These are phyloP conservation scores for Pagetopsis macropterus DNA, from an alignment of 2,797 vertebrate species.

Conservation along the genomic window DNA sequence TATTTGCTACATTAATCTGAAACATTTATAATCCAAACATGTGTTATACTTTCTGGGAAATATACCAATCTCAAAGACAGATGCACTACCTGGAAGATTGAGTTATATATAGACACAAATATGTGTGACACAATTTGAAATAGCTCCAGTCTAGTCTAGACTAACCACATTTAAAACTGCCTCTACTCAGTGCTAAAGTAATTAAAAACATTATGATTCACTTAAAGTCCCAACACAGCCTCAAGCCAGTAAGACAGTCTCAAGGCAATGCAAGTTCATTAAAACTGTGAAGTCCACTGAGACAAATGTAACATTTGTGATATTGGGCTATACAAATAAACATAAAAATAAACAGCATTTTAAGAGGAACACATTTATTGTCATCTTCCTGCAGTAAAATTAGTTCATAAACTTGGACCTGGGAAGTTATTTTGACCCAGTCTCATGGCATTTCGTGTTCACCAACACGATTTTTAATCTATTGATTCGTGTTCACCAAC, in stretches of 20 bases:
- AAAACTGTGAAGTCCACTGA: background rate
- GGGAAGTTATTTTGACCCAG: too few relatives aligned
- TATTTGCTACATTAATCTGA: conserved; percentile 4
- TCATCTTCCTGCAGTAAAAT: too few relatives aligned
- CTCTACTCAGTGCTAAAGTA: background rate
- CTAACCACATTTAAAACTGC: conserved; percentile 3
- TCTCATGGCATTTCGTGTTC: too few relatives aligned
- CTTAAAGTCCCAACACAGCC: conserved; percentile 6
- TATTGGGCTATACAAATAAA: too few relatives aligned
- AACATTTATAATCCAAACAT: conserved; percentile 8
- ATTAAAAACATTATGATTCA: conserved; percentile 14
- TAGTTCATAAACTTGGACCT: too few relatives aligned
- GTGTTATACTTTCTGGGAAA: background rate
- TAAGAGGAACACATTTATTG: too few relatives aligned
- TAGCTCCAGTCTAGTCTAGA: background rate
- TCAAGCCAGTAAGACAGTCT: background rate
- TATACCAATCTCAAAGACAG: background rate
- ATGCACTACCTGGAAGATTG: conserved; percentile 10
- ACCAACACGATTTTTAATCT: too few relatives aligned
- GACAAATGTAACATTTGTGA: too few relatives aligned
- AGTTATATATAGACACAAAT: conserved; percentile 30
- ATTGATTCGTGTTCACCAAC: too few relatives aligned
- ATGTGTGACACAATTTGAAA: conserved; percentile 32
- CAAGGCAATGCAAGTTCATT: conserved; percentile 7
- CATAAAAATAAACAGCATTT: too few relatives aligned